These are phyloP conservation scores for Agrotis puta DNA, from an alignment of 2,888 invertebrate genomes.

Conservation along the genomic window DNA sequence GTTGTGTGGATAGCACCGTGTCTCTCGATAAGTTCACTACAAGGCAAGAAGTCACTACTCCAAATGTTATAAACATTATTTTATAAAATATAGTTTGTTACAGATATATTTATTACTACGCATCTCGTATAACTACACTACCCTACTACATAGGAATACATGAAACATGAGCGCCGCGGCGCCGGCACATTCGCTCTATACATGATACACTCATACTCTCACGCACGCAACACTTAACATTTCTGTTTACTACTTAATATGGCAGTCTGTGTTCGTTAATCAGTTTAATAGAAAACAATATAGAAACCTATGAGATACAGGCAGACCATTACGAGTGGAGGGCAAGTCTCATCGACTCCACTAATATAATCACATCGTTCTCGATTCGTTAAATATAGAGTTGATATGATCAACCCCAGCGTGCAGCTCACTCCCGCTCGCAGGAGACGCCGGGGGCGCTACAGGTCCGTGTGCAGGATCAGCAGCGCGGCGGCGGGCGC, in stretches of 20 bases:
- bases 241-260: slow-evolving; percentile 73
- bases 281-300: slow-evolving; percentile 56
- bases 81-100: slow-evolving; percentile 56
- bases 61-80: slow-evolving; percentile 45
- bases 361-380: slow-evolving; percentile 26
- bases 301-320: slow-evolving; percentile 45
- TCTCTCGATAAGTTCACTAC: slow-evolving; percentile 59
- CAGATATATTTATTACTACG: slow-evolving; percentile 43
- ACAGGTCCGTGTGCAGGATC: slow-evolving; percentile 81
- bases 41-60: slow-evolving; percentile 66
- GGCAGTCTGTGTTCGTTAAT: slow-evolving; percentile 77
- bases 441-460: slow-evolving; percentile 35
- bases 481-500: slow-evolving; percentile 78
- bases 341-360: slow-evolving; percentile 33
- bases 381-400: slow-evolving; percentile 13
- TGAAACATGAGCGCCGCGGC: slow-evolving; percentile 22
- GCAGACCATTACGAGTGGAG: slow-evolving; percentile 35
- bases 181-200: slow-evolving; percentile 9
- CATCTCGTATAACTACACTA: slow-evolving; percentile 43
- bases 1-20: slow-evolving; percentile 65
- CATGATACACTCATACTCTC: slow-evolving; percentile 38
- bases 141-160: slow-evolving; percentile 47
- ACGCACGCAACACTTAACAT: slow-evolving; percentile 56
- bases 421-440: neutral
- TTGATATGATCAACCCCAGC: slow-evolving; percentile 20